Percentiles rank a stretch among this genome's conserved stretches.
Conservation (phyloP, 2,888 invertebrate genomes). For the Terebella lapidaria region DNA sequence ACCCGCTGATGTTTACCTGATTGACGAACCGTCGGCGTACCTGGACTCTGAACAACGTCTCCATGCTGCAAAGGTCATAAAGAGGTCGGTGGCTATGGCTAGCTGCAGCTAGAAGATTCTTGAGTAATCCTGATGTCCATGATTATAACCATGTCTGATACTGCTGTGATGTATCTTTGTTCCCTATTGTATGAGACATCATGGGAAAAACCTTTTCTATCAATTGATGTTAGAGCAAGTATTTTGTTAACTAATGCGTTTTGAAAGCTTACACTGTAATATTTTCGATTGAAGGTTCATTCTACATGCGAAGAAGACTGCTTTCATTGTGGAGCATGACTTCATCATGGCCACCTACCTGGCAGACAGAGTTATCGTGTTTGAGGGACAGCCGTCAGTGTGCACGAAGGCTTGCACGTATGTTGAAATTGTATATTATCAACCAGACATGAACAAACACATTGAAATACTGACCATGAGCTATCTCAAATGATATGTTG, state of each 20-base stretch:
- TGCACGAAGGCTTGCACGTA: conserved; percentile 77
- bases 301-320: conserved; percentile 97
- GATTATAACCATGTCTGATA: too few species aligned
- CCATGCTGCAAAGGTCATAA: conserved; percentile 98
- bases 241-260: too few species aligned
- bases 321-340: conserved; percentile 99
- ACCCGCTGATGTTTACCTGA: conserved; percentile 96
- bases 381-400: conserved; percentile 90
- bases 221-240: too few species aligned
- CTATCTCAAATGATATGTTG: too few species aligned
- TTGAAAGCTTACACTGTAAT: not conserved
- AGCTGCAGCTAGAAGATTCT: too few species aligned
- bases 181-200: too few species aligned
- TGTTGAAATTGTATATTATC: conserved; percentile 27
- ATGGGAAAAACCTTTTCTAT: too few species aligned
- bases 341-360: conserved; percentile 99
- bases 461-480: too few species aligned
- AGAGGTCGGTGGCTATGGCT: conserved; percentile 64
- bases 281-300: conserved; percentile 65
- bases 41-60: conserved; percentile 99
- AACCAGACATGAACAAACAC: too few species aligned
- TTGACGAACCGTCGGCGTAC: conserved; percentile 98
- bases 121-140: too few species aligned
- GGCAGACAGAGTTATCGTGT: conserved; percentile 96
- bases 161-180: too few species aligned